phyloP scores from a whole-genome alignment of 2,888 invertebrate species.

The Erynnis tages region DNA sequence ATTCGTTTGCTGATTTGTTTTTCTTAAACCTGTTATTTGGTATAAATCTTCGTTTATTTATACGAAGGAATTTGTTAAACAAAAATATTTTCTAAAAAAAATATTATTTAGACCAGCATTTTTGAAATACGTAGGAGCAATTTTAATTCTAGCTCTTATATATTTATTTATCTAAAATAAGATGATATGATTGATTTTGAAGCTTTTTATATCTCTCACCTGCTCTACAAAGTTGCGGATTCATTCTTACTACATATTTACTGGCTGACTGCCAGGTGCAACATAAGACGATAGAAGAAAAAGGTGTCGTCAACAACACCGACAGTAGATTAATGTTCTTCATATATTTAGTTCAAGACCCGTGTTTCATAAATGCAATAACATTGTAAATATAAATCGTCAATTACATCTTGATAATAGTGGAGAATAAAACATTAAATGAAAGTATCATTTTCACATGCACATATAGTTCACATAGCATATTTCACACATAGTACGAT shows the following conservation, averaged over 20 bases:
- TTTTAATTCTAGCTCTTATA: neutral
- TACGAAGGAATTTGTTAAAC: neutral
- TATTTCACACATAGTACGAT: too few relatives aligned
- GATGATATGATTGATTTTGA: conserved; percentile 7
- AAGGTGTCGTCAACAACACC: conserved; percentile 8
- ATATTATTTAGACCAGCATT: too few relatives aligned
- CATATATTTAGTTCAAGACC: conserved; percentile 3
- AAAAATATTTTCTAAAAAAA: too few relatives aligned
- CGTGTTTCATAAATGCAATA: neutral
- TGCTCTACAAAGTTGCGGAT: conserved; percentile 2
- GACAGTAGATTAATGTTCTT: conserved; percentile 3
- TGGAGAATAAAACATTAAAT: too few relatives aligned
- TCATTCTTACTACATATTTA: conserved; percentile 10
- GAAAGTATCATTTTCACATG: too few relatives aligned
- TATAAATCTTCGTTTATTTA: too few relatives aligned
- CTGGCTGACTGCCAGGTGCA: conserved; percentile 22
- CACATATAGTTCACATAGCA: too few relatives aligned
- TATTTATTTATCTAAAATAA: neutral
- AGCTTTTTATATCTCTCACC: conserved; percentile 10
- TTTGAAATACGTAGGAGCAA: too few relatives aligned
- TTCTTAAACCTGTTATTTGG: too few relatives aligned
- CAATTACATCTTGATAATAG: too few relatives aligned
- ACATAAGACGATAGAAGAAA: conserved; percentile 15
- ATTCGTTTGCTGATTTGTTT: too few relatives aligned
- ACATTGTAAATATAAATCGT: neutral